Evolutionary conservation across 1,140 invertebrate species (phyloP), one percentile per base, ranked within the genome.

Genomic region (Zelostemma sp.): DNA sequence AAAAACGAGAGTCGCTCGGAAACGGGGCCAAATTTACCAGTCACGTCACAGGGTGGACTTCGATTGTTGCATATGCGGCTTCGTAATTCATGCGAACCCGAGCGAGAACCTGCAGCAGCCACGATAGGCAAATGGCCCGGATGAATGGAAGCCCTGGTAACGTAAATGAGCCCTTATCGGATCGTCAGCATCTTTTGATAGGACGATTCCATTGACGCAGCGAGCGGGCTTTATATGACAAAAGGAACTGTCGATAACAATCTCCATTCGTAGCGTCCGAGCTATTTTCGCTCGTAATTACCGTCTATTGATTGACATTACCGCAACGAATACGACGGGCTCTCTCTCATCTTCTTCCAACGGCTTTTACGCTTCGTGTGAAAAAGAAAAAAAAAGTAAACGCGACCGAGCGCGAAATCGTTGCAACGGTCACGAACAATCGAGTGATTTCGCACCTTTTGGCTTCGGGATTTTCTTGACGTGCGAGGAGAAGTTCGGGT

Each of bases 171-270:
- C 65, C 59, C 62, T 75, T 77, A 75, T 77, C 73, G 53, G 54
- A 33, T 38, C 45, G n/a, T 53, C 50, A 40, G 55, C 68, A 73
- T 72, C 77, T 76, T 59, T 53, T 62, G 64, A 72, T 72, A 63
- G 53, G 71, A 16, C 68, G 51, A 47, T 64, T 65, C 50, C 28
- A 64, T 73, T 63, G 53, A 60, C 61, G 35, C 12, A 54, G 54
- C 61, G 59, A n/a, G n/a, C 59, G 55, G 60, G 50, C 63, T 53
- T 49, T 48, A 28, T 28, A 28, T 59, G 41, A 68, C 69, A 72
- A 76, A 74, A 76, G 72, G 62, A 64, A 63, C 60, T 65, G 59
- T 73, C 70, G 75, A 70, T 70, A 49, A 54, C 71, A 67, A 77
- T 74, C 70, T 73, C 50, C 57, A 65, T 66, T 58, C 21, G 41